These are phyloP conservation scores for Capitulum mitella DNA, from an alignment of 2,888 invertebrate species.

Conservation along the genomic window DNA sequence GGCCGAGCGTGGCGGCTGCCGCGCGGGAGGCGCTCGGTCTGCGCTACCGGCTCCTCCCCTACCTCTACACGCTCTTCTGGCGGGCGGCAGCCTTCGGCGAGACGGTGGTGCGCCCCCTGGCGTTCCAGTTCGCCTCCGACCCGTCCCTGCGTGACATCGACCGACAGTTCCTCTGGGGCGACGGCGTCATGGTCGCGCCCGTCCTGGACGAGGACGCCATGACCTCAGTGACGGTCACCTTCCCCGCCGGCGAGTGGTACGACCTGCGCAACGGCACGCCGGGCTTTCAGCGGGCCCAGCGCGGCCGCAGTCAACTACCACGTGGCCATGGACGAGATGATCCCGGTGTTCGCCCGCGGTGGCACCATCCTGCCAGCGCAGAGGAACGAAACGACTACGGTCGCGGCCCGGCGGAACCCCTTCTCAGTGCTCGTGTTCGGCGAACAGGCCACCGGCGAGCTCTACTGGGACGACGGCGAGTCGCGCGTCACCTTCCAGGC, in stretches of 20 bases:
- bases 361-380: slow-evolving; percentile 41
- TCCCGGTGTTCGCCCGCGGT: slow-evolving; percentile 41
- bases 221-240: slow-evolving; percentile 41
- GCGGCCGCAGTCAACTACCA: neutral
- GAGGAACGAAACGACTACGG: slow-evolving; percentile 38
- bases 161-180: slow-evolving; percentile 44
- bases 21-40: slow-evolving; percentile 36
- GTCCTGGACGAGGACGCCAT: slow-evolving; percentile 36
- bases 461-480: slow-evolving; percentile 36
- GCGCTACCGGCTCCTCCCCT: slow-evolving; percentile 47
- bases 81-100: slow-evolving; percentile 41
- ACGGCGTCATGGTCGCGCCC: slow-evolving; percentile 43
- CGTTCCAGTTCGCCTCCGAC: slow-evolving; percentile 40
- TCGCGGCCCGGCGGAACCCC: slow-evolving; percentile 31
- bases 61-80: slow-evolving; percentile 47
- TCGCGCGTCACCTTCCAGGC: neutral
- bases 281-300: neutral
- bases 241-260: slow-evolving; percentile 41
- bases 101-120: slow-evolving; percentile 44
- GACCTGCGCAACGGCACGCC: slow-evolving; percentile 31
- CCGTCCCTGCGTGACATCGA: slow-evolving; percentile 38
- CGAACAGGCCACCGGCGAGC: slow-evolving; percentile 25
- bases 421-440: slow-evolving; percentile 33
- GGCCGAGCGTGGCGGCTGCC: slow-evolving; percentile 35
- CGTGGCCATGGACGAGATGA: slow-evolving; percentile 37